Evolutionary conservation across 64 coral and sea anemone species (phyloP).

Genomic region (Cladopsammia gracilis): DNA sequence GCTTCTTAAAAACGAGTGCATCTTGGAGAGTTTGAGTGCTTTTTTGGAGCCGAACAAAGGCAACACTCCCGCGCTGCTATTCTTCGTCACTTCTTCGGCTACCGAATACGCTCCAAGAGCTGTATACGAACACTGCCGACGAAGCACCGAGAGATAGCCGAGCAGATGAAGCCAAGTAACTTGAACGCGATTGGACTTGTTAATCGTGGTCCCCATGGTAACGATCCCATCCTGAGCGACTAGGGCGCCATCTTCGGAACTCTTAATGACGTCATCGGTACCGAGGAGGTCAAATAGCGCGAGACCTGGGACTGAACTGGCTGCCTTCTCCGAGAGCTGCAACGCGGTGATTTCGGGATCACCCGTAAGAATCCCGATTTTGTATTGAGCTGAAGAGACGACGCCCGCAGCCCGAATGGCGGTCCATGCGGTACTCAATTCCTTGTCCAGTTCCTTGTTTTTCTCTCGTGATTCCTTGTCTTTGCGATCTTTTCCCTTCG

Average conservation of each 20-base stretch:
- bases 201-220: slow-evolving; percentile 79
- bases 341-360: slow-evolving; percentile 85
- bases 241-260: slow-evolving; percentile 23
- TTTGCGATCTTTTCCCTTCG: slow-evolving; percentile 56
- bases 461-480: slow-evolving; percentile 73
- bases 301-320: slow-evolving; percentile 61
- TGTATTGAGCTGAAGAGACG: slow-evolving; percentile 73
- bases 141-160: slow-evolving; percentile 76
- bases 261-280: slow-evolving; percentile 75
- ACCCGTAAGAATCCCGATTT: slow-evolving; percentile 76
- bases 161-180: slow-evolving; percentile 94
- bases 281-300: slow-evolving; percentile 94
- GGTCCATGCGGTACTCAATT: slow-evolving; percentile 74
- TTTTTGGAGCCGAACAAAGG: slow-evolving; percentile 81
- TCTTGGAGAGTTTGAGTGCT: slow-evolving; percentile 73
- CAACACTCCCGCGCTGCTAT: not conserved
- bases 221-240: slow-evolving; percentile 81
- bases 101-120: slow-evolving; percentile 72
- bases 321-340: slow-evolving; percentile 73
- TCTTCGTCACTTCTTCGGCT: slow-evolving; percentile 1
- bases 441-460: slow-evolving; percentile 84
- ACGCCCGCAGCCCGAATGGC: slow-evolving; percentile 86
- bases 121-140: slow-evolving; percentile 91
- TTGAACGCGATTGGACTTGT: slow-evolving; percentile 79
- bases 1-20: slow-evolving; percentile 79